Conservation (phyloP, 37 sponge, comb jelly and placozoan genomes). For the Halisarca cf. caerulea region DNA sequence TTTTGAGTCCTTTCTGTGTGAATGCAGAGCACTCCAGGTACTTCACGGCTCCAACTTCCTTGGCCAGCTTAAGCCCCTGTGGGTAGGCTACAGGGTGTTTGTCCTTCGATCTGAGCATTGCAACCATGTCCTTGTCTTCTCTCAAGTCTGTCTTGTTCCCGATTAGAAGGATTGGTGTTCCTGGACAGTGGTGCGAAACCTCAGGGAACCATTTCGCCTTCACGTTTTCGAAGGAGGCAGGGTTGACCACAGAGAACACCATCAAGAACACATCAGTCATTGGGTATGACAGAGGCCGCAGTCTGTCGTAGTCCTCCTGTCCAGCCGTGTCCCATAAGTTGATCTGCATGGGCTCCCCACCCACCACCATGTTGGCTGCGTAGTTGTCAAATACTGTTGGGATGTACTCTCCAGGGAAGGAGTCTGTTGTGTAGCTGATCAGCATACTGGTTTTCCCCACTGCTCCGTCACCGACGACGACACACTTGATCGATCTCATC, state of each 20-base stretch:
- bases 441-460: slow-evolving; percentile 60
- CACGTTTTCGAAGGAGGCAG: slow-evolving; percentile 70
- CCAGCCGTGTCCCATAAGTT: slow-evolving; percentile 94
- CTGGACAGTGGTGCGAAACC: slow-evolving; percentile 84
- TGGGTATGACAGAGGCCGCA: slow-evolving; percentile 92
- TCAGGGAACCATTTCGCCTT: slow-evolving; percentile 79
- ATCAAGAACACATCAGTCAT: slow-evolving; percentile 82
- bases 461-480: slow-evolving; percentile 69
- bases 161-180: slow-evolving; percentile 79
- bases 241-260: slow-evolving; percentile 77
- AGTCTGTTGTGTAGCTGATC: slow-evolving; percentile 53
- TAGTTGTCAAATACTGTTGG: slow-evolving; percentile 90
- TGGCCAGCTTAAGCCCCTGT: slow-evolving; percentile 73
- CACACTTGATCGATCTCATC: slow-evolving; percentile 50
- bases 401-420: slow-evolving; percentile 56
- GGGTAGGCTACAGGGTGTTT: slow-evolving; percentile 63
- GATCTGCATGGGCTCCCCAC: slow-evolving; percentile 59
- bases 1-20: slow-evolving; percentile 80
- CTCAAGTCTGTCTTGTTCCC: slow-evolving; percentile 84
- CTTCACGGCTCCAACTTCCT: slow-evolving; percentile 80
- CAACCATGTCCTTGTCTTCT: slow-evolving; percentile 68
- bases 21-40: slow-evolving; percentile 90
- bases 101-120: slow-evolving; percentile 39
- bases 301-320: slow-evolving; percentile 89
- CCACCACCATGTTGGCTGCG: slow-evolving; percentile 75